Conservation (phyloP, 2,113 vertebrate genomes). For the Tyrannus savana region DNA sequence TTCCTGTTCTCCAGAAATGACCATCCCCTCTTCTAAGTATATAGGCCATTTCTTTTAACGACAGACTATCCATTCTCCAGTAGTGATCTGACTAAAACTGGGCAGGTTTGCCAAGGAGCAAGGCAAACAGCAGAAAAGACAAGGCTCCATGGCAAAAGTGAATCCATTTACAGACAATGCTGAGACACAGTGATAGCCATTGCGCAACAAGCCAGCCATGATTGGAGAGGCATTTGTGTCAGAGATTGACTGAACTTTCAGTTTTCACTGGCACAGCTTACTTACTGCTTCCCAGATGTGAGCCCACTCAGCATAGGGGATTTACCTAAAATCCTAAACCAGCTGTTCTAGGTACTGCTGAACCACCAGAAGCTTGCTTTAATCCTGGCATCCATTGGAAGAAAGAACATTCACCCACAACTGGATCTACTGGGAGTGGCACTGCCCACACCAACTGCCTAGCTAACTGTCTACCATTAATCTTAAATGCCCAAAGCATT, state of each 20-base stretch:
- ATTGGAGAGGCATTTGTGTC: background rate
- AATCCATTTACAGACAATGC: background rate
- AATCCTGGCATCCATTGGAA: background rate
- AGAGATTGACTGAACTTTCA: background rate
- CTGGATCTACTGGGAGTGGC: background rate
- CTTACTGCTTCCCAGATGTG: background rate
- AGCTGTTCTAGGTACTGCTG: background rate
- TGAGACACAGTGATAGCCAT: background rate
- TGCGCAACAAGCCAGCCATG: background rate
- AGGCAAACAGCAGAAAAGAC: background rate
- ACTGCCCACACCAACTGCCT: background rate
- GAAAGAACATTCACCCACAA: background rate
- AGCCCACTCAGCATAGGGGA: background rate
- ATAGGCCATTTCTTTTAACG: background rate
- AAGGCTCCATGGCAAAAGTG: background rate
- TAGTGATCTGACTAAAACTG: background rate
- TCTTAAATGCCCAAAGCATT: background rate
- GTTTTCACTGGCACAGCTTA: background rate
- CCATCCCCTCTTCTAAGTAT: background rate
- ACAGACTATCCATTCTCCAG: background rate
- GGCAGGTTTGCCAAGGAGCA: background rate
- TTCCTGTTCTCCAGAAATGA: background rate
- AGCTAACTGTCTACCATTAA: background rate
- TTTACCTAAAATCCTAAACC: background rate
- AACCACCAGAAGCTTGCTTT: background rate